Evolutionary conservation across 1,140 invertebrate genomes (phyloP).

Genomic region (Lutraria rhynchaena): DNA sequence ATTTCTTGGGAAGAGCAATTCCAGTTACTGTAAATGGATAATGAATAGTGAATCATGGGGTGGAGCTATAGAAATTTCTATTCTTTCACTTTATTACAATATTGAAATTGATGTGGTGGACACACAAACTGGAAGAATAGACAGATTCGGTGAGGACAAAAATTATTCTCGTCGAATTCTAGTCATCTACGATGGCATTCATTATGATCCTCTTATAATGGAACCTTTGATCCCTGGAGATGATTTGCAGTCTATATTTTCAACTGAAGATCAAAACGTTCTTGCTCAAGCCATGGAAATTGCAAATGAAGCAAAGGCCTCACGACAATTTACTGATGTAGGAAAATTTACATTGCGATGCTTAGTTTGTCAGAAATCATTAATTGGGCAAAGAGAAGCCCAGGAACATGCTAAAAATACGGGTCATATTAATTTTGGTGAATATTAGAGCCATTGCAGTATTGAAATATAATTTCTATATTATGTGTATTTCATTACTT

Average conservation of each 20-base stretch:
- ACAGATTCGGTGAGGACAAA: constrained; percentile 96
- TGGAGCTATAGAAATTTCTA: constrained; percentile 95
- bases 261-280: constrained; percentile 87
- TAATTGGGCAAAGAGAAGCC: constrained; percentile 91
- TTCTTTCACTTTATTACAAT: constrained; percentile 93
- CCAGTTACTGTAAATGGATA: constrained; percentile 89
- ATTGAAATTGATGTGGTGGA: constrained; percentile 97
- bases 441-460: constrained; percentile 84
- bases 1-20: constrained; percentile 92
- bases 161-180: constrained; percentile 92
- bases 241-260: constrained; percentile 88
- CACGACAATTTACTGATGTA: constrained; percentile 94
- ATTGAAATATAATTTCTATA: no score
- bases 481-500: no score
- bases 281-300: constrained; percentile 91
- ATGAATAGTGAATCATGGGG: constrained; percentile 89
- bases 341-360: constrained; percentile 93
- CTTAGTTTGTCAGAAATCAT: constrained; percentile 88
- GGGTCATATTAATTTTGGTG: constrained; percentile 94
- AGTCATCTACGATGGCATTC: constrained; percentile 97
- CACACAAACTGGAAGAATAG: constrained; percentile 93
- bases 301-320: constrained; percentile 92
- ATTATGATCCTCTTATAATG: constrained; percentile 96
- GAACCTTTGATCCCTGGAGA: constrained; percentile 85
- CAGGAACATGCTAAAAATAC: constrained; percentile 92